These are phyloP conservation scores for Albula glossodonta DNA, from an alignment of 2,113 vertebrate species.

Conservation along the genomic window DNA sequence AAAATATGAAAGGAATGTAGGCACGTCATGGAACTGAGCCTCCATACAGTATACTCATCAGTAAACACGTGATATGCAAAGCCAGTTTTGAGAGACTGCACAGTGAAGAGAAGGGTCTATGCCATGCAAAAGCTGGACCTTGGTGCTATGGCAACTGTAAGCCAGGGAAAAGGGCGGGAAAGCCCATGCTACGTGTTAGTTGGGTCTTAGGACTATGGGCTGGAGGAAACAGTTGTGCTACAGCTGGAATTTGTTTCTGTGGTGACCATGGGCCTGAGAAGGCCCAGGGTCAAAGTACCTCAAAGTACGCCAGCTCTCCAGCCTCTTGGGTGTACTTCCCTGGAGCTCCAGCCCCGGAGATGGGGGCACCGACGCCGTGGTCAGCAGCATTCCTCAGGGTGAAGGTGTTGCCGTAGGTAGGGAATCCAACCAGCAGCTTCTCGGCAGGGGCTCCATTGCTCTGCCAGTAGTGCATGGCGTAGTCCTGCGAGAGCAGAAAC, in stretches of 20 bases:
- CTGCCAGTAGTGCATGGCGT: conserved; percentile 36
- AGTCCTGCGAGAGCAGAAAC: conserved; percentile 16
- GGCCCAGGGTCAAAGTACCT: conserved; percentile 35
- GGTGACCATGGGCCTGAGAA: neutral
- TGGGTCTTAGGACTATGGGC: neutral
- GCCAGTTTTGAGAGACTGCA: no score
- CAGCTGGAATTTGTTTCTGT: neutral
- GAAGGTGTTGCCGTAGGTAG: conserved; percentile 41
- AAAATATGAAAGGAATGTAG: no score
- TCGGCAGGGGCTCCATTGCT: conserved; percentile 35
- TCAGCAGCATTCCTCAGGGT: conserved; percentile 28
- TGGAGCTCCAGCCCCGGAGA: conserved; percentile 23
- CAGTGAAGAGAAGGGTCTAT: neutral
- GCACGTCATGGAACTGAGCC: no score
- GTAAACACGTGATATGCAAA: no score
- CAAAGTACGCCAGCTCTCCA: conserved; percentile 40
- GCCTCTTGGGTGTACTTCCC: conserved; percentile 36
- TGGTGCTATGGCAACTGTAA: neutral
- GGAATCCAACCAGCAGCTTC: conserved; percentile 40
- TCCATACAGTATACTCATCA: no score
- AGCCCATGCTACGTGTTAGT: neutral
- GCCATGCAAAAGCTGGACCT: neutral
- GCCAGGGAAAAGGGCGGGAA: neutral
- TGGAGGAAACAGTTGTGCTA: neutral
- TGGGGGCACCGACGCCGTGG: conserved; percentile 31